Base-by-base conservation (phyloP, 2,113 vertebrate genomes). In the Pterocles gutturalis region DNA sequence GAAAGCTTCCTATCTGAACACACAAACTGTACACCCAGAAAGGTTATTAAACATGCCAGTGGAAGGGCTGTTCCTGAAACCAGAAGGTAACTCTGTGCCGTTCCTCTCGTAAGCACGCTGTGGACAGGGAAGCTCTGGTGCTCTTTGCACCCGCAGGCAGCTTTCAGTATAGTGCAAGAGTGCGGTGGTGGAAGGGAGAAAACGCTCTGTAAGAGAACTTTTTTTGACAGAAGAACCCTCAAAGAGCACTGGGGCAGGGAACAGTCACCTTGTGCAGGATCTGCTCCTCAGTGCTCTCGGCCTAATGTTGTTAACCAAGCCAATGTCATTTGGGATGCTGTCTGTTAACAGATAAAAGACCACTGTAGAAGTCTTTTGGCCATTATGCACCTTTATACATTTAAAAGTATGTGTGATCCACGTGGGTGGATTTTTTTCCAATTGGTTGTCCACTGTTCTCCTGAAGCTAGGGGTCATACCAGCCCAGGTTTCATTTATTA, bases 1-100 rank as follows among this genome's bases (percentile, higher is more conserved):
- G 81, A 91, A 95, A 69, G 22, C 71, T 95, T 93, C 71, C 75
- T 89, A 17, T 91, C 69, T 71, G 92, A 95, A 79, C n/a, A 16
- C 58, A 41, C 36, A 34, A 57, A 34, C 45, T 69, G 26, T 77
- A 29, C 36, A 34, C 58, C 26, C 61, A 48, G 91, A 25, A 69
- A 57, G 83, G 82, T 78, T 87, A 61, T 65, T 65, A 64, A 48
- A 29, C 0, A 0, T 51, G 41, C 38, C 55, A 66, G 64, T 46
- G 51, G 34, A 92, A 62, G 70, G 61, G 18, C 43, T 71, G 22
- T 67, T 71, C 71, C 84, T 78, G 62, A 26, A 64, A 53, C 72
- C 69, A 69, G 22, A 57, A 55, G n/a, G n/a, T 53, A 5, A 25
- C 55, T 70, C 57, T 46, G 45, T 70, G 71, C 73, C 2, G 1